Evolutionary conservation across 2,113 vertebrate species (phyloP), one percentile per base, ranked within the genome.

Genomic region (Phocoena phocoena): DNA sequence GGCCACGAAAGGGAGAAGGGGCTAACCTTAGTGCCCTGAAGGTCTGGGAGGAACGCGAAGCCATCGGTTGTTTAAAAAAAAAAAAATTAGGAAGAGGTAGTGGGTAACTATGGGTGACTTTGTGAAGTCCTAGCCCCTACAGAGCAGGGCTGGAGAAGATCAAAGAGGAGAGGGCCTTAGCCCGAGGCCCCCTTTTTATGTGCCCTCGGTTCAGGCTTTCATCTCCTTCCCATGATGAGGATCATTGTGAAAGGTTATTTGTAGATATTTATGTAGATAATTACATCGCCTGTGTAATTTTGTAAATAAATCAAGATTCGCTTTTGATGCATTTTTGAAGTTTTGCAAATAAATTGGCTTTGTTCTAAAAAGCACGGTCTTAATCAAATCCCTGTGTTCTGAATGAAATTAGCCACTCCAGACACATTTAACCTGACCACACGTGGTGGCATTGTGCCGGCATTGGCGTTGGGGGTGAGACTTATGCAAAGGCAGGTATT

Each of bases 241-340:
- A 8, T 71, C 67, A 7, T 31, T 12, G 38, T 33, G 26, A 70
- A 71, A 44, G 38, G 17, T 53, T 79, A 17, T 53, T 41, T 38
- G 60, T 31, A 67, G 82, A 47, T 80, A 21, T 76, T 77, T 68
- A 8, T 38, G 68, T 62, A 18, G 53, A 53, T 53, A 17, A 53
- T 80, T 76, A 21, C 26, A 26, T 79, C 47, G 1, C 31, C 76
- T 44, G 10, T 86, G 63, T 77, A 47, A 74, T 74, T 88, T n/a
- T 97, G 86, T 93, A 53, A 86, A 68, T 77, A 90, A 90, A 84
- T 58, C 33, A 85, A 71, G 58, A 21, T 93, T 86, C 11, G 1
- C 50, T 82, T 96, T 60, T 62, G 77, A 71, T 88, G 67, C 41
- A 84, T 36, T 90, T 96, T 88, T 71, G 28, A 60, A 92, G 25